These are phyloP conservation scores for Arenicola marina DNA, from an alignment of 2,888 invertebrate species.

Conservation along the genomic window DNA sequence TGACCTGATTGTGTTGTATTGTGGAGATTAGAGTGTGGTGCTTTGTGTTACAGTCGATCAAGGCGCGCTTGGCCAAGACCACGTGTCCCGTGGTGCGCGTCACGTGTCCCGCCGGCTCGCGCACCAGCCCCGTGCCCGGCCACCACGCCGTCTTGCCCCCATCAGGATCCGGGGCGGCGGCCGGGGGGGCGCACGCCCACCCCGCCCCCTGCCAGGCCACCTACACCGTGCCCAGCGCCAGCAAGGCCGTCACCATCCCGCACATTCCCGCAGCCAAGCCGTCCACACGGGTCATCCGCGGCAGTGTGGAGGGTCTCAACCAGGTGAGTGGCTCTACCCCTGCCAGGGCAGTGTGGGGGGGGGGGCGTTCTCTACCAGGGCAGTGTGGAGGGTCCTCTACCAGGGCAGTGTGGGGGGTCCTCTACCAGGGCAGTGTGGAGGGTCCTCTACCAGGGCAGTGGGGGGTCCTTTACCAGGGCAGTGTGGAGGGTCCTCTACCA, in stretches of 20 bases:
- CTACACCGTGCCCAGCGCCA: not conserved
- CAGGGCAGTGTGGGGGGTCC: too few relatives aligned
- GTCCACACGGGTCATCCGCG: constrained; percentile 68
- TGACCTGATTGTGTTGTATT: too few relatives aligned
- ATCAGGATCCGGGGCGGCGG: too few relatives aligned
- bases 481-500: too few relatives aligned
- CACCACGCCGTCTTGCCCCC: constrained; percentile 61
- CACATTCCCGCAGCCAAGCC: constrained; percentile 64
- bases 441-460: too few relatives aligned
- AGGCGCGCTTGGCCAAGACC: constrained; percentile 43
- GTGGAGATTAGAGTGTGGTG: too few relatives aligned
- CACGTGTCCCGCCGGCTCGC: constrained; percentile 24
- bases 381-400: too few relatives aligned
- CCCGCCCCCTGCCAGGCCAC: constrained; percentile 25
- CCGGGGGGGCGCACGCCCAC: too few relatives aligned
- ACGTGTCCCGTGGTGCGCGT: constrained; percentile 57
- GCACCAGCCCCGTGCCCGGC: constrained; percentile 65
- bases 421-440: too few relatives aligned
- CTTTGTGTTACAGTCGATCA: constrained; percentile 15
- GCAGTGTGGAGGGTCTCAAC: constrained; percentile 84
- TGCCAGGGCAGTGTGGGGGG: too few relatives aligned
- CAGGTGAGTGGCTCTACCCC: constrained; percentile 69
- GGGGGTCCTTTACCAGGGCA: too few relatives aligned
- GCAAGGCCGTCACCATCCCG: constrained; percentile 63
- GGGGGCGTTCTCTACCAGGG: too few relatives aligned